Conservation (phyloP, 2,888 invertebrate species). For the Scaeva pyrastri region DNA sequence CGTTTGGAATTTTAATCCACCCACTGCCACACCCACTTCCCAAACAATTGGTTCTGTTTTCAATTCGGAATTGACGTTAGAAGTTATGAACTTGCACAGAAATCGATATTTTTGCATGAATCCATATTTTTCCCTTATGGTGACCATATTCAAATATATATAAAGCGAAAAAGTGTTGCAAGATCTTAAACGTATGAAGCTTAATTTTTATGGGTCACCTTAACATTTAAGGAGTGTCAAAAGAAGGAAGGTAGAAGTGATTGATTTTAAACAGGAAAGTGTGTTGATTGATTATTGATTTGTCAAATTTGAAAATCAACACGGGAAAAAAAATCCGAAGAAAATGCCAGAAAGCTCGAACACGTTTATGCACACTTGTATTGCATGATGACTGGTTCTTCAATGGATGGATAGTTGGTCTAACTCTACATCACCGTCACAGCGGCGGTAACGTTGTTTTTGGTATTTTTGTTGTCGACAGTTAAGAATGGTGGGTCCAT, state of each 20-base stretch:
- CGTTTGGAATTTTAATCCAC: too few relatives aligned
- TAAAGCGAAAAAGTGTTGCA: slow-evolving; percentile 41
- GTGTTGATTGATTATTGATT: slow-evolving; percentile 73
- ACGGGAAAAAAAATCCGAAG: background rate
- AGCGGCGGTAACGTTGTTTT: background rate
- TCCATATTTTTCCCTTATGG: background rate
- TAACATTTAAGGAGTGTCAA: too few relatives aligned
- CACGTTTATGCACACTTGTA: background rate
- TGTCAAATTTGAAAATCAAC: slow-evolving; percentile 52
- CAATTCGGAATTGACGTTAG: too few relatives aligned
- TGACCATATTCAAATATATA: background rate
- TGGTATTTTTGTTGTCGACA: background rate
- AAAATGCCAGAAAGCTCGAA: slow-evolving; percentile 11
- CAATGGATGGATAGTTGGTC: slow-evolving; percentile 3
- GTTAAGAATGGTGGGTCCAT: slow-evolving; percentile 30
- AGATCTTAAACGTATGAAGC: slow-evolving; percentile 36
- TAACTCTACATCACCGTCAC: background rate
- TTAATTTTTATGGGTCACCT: slow-evolving; percentile 70
- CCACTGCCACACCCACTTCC: too few relatives aligned
- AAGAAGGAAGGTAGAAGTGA: background rate
- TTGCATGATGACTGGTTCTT: background rate
- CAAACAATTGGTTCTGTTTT: too few relatives aligned
- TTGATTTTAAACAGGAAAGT: slow-evolving; percentile 43
- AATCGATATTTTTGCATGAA: background rate
- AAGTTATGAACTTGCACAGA: too few relatives aligned